Percentiles rank a stretch among this genome's conserved stretches.
Conservation (phyloP, 1,140 invertebrate species). For the Diorhabda carinulata region DNA sequence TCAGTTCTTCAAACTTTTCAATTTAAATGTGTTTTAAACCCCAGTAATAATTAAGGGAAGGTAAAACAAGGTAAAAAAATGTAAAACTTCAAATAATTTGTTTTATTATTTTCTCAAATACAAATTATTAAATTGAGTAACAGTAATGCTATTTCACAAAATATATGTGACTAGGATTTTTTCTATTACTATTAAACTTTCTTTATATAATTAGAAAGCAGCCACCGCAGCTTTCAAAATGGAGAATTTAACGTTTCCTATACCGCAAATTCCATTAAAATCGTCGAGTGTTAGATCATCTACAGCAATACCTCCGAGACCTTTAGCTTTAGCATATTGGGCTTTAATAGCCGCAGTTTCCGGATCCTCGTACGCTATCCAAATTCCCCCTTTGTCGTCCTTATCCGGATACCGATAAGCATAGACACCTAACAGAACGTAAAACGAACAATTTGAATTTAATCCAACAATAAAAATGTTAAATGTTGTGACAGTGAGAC, state of each 20-base stretch:
- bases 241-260: slow-evolving; percentile 71
- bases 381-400: slow-evolving; percentile 69
- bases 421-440: slow-evolving; percentile 58
- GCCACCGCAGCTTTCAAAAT: slow-evolving; percentile 55
- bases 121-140: too few species aligned
- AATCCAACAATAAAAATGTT: background rate
- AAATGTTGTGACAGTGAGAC: background rate
- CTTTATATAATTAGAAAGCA: slow-evolving; percentile 19
- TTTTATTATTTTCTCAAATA: too few species aligned
- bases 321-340: slow-evolving; percentile 67
- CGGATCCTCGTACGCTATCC: slow-evolving; percentile 87
- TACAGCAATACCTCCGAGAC: slow-evolving; percentile 76
- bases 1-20: too few species aligned
- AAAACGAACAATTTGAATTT: background rate
- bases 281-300: slow-evolving; percentile 80
- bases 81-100: too few species aligned
- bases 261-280: slow-evolving; percentile 74
- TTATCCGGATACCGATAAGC: slow-evolving; percentile 68
- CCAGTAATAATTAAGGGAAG: too few species aligned
- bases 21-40: too few species aligned
- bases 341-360: slow-evolving; percentile 81
- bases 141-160: too few species aligned
- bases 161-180: too few species aligned
- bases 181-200: too few species aligned
- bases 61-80: too few species aligned